Percentiles rank a stretch among this genome's conserved stretches.
phyloP scores from a whole-genome alignment of 2,888 invertebrate species.

The Meteorus colon region DNA sequence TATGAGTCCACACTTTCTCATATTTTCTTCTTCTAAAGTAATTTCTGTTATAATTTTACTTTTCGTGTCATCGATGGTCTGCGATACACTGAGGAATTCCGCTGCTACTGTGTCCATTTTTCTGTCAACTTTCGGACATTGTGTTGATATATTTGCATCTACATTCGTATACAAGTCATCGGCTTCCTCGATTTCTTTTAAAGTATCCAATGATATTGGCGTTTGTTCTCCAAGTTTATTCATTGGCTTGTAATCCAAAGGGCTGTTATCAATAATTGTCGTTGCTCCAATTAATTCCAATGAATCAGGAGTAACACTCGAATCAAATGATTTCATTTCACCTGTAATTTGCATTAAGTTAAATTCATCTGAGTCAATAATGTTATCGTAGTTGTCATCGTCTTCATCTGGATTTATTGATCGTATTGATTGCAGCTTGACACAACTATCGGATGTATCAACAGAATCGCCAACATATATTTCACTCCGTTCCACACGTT shows the following conservation, averaged over 20 bases:
- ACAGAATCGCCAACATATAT: conserved; percentile 68
- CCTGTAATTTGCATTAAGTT: conserved; percentile 16
- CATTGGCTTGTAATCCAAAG: background rate
- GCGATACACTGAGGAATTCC: background rate
- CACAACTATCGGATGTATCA: conserved; percentile 62
- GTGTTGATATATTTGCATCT: too few species aligned
- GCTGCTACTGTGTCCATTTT: too few species aligned
- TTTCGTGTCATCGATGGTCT: background rate
- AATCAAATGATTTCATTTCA: conserved; percentile 51
- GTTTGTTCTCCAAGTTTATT: background rate
- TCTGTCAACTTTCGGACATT: too few species aligned
- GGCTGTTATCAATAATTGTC: background rate
- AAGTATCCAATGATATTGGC: background rate
- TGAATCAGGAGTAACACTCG: conserved; percentile 67
- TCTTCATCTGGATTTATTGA: conserved; percentile 65
- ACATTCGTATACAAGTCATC: background rate
- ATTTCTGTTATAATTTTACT: background rate
- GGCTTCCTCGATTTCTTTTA: background rate
- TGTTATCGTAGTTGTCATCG: background rate
- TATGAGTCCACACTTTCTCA: conserved; percentile 55
- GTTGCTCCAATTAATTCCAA: conserved; percentile 56
- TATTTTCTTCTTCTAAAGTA: background rate
- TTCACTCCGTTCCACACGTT: conserved; percentile 60
- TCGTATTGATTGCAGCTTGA: conserved; percentile 67
- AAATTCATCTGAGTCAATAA: background rate